phyloP scores from a whole-genome alignment of 2,888 invertebrate genomes.

The Rutpela maculata region DNA sequence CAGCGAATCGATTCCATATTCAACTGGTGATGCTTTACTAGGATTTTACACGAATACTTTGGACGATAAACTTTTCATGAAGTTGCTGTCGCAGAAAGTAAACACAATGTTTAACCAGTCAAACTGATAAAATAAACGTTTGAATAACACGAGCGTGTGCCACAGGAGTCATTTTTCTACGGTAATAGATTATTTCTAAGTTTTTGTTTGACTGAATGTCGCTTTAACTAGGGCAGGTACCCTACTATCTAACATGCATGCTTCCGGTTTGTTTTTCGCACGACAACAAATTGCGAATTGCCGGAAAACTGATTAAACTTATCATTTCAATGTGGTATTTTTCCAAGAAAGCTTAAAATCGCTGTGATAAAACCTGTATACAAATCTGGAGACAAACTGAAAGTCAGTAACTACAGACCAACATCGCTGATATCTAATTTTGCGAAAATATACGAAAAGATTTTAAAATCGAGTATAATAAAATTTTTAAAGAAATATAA shows the following conservation, averaged over 20 bases:
- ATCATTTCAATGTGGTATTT: no score
- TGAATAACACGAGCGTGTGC: constrained; percentile 12
- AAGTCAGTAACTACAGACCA: no score
- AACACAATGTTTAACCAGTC: constrained; percentile 33
- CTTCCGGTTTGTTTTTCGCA: neutral
- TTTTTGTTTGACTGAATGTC: neutral
- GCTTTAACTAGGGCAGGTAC: neutral
- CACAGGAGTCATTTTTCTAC: neutral
- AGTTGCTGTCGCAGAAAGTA: constrained; percentile 26
- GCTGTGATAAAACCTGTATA: no score
- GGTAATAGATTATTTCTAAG: neutral
- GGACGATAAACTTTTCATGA: constrained; percentile 37
- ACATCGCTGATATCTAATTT: no score
- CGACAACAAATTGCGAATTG: neutral
- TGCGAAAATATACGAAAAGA: no score
- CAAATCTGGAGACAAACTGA: no score
- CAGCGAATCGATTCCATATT: constrained; percentile 20
- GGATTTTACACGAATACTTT: constrained; percentile 13
- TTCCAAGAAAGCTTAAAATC: no score
- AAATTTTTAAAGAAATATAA: no score
- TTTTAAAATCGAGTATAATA: no score
- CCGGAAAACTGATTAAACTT: no score
- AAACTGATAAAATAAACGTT: constrained; percentile 30
- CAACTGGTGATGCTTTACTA: constrained; percentile 29
- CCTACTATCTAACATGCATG: neutral